Percentiles rank a stretch among this genome's conserved stretches.
These are phyloP conservation scores for Furnarius figulus DNA, from an alignment of 2,113 vertebrate species.

Conservation along the genomic window DNA sequence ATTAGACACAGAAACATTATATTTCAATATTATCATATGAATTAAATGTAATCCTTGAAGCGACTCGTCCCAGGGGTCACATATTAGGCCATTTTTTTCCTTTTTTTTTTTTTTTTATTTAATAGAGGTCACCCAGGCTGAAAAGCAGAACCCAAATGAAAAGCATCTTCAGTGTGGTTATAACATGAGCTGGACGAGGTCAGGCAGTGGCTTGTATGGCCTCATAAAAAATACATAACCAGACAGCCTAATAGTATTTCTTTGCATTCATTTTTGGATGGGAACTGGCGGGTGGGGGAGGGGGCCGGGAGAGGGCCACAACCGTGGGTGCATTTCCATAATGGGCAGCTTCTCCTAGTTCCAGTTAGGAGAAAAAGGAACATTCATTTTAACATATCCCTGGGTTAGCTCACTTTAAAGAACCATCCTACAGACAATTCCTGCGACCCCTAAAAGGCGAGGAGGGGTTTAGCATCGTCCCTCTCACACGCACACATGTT, in stretches of 20 bases:
- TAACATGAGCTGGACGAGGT: conserved; percentile 82
- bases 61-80: conserved; percentile 77
- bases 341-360: conserved; percentile 26
- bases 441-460: background rate
- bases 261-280: conserved; percentile 84
- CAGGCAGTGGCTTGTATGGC: conserved; percentile 83
- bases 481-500: background rate
- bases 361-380: background rate
- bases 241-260: conserved; percentile 85
- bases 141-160: conserved; percentile 85
- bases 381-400: background rate
- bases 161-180: conserved; percentile 85
- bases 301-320: conserved; percentile 4
- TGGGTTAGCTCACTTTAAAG: background rate
- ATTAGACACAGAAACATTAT: conserved; percentile 75
- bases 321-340: conserved; percentile 40
- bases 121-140: conserved; percentile 85
- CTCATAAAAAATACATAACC: conserved; percentile 89
- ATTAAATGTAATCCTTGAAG: conserved; percentile 84
- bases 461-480: background rate
- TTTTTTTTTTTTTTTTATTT: conserved; percentile 74
- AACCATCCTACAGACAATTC: background rate
- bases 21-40: conserved; percentile 86
- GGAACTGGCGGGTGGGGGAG: conserved; percentile 71
- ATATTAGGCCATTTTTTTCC: conserved; percentile 76